These are phyloP conservation scores for Cataglyphis hispanica DNA, from an alignment of 1,140 invertebrate species.

Conservation along the genomic window DNA sequence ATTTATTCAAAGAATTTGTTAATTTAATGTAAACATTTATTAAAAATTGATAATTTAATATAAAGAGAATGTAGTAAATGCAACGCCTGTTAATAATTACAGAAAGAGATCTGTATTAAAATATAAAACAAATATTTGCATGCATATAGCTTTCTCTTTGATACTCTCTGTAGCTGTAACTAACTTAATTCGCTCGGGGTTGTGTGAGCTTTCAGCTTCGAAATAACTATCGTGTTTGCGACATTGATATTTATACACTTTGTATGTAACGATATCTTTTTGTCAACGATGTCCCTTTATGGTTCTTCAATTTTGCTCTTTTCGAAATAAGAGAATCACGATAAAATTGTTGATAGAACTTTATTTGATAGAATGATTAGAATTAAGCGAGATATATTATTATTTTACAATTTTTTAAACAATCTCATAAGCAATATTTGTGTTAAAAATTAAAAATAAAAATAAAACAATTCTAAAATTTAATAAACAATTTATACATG, in stretches of 20 bases:
- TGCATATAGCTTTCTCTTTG: not conserved
- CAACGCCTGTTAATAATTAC: not conserved
- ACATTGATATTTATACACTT: not conserved
- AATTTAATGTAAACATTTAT: not conserved
- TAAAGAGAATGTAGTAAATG: not conserved
- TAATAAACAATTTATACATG: not conserved
- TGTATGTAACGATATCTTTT: not conserved
- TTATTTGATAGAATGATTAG: not conserved
- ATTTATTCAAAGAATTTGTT: not conserved
- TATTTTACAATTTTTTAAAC: not conserved
- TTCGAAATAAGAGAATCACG: not conserved
- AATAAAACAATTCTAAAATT: not conserved
- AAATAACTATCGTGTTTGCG: not conserved
- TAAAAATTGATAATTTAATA: not conserved
- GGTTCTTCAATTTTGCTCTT: not conserved
- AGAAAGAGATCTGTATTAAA: not conserved
- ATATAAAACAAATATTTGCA: not conserved
- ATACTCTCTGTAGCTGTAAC: not conserved
- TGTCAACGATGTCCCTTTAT: not conserved
- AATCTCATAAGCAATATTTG: not conserved
- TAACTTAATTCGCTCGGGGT: not conserved
- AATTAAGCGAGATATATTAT: not conserved
- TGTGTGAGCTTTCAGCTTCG: conserved; percentile 5
- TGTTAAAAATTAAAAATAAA: not conserved
- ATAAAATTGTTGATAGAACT: not conserved